These are phyloP conservation scores for Myxocyprinus asiaticus DNA, from an alignment of 2,113 vertebrate genomes.

Conservation along the genomic window DNA sequence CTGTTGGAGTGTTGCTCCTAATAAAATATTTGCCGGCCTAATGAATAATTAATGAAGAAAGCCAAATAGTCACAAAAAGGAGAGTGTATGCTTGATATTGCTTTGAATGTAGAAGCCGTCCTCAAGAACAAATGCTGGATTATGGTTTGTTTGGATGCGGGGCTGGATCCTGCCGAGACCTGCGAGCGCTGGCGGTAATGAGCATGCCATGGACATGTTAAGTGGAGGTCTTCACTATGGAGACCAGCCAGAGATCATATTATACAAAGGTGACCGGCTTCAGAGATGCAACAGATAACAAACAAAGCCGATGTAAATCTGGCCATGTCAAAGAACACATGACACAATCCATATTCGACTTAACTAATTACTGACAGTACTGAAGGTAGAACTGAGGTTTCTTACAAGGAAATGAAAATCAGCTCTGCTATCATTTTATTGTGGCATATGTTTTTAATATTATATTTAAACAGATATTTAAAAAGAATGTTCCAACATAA, in stretches of 20 bases:
- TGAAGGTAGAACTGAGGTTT: too few relatives aligned
- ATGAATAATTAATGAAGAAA: constrained; percentile 69
- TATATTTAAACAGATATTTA: too few relatives aligned
- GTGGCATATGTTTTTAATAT: too few relatives aligned
- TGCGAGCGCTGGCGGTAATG: constrained; percentile 67
- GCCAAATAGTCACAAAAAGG: constrained; percentile 74
- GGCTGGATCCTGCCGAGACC: constrained; percentile 60
- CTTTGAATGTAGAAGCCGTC: constrained; percentile 75
- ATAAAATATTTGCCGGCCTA: too few relatives aligned
- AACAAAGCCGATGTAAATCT: constrained; percentile 62
- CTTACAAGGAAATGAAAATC: too few relatives aligned
- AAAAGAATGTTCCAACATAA: too few relatives aligned
- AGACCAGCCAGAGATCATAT: constrained; percentile 69
- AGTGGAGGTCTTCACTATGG: constrained; percentile 57
- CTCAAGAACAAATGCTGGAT: constrained; percentile 77
- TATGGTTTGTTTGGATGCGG: constrained; percentile 66
- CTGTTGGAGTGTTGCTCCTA: too few relatives aligned
- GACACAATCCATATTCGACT: background rate
- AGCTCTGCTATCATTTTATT: too few relatives aligned
- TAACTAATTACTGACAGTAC: too few relatives aligned
- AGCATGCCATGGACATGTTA: constrained; percentile 53
- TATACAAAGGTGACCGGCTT: constrained; percentile 74
- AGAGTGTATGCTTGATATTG: constrained; percentile 73
- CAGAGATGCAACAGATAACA: constrained; percentile 68
- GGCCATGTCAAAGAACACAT: constrained; percentile 53